Conservation (phyloP, 2,113 vertebrate species). For the Colaptes auratus region DNA sequence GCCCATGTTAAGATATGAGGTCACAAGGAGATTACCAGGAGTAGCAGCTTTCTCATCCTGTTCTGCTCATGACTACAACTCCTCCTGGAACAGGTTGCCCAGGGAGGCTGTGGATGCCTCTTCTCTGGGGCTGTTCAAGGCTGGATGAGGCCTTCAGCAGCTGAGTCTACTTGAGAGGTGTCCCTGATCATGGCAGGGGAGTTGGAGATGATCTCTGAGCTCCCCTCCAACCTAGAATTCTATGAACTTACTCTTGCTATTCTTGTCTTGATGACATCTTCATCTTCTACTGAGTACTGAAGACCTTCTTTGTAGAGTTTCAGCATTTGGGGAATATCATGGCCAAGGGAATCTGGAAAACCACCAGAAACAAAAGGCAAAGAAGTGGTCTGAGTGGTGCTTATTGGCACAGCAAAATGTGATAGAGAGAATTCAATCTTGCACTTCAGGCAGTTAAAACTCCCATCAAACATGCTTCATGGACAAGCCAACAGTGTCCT, state of each 20-base stretch:
- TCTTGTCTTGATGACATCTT: constrained; percentile 76
- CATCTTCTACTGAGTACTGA: constrained; percentile 83
- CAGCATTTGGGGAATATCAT: constrained; percentile 86
- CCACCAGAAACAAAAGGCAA: not conserved
- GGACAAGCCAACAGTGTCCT: not conserved
- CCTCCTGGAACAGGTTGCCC: not conserved
- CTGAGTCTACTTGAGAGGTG: too few relatives aligned
- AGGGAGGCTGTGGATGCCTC: too few relatives aligned
- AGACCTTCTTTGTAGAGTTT: constrained; percentile 82
- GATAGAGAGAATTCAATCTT: not conserved
- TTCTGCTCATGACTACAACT: not conserved
- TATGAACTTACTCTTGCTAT: constrained; percentile 80
- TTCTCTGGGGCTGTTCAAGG: too few relatives aligned
- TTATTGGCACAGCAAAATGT: not conserved
- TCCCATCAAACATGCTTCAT: not conserved
- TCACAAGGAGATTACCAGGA: not conserved
- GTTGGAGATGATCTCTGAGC: too few relatives aligned
- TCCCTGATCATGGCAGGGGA: too few relatives aligned
- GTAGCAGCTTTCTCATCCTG: not conserved
- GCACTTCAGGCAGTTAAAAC: not conserved
- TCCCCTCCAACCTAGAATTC: too few relatives aligned
- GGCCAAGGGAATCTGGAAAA: constrained; percentile 81
- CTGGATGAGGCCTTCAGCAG: too few relatives aligned
- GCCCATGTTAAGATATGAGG: not conserved
- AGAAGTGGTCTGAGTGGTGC: not conserved